Evolutionary conservation across 2,113 vertebrate genomes (phyloP).

Genomic region (Hemiscyllium ocellatum): DNA sequence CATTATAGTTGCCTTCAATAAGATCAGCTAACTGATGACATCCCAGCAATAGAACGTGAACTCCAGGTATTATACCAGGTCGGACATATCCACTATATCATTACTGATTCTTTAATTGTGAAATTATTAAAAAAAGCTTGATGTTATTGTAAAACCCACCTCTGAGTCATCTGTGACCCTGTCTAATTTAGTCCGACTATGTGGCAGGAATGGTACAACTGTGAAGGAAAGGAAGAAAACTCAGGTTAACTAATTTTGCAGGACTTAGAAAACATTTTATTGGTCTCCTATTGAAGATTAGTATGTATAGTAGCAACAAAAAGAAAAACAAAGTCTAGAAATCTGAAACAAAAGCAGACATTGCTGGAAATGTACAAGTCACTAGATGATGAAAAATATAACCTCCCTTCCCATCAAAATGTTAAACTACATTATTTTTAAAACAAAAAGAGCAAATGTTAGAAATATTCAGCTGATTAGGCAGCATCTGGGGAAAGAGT

Average conservation of each 20-base stretch:
- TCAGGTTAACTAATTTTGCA: neutral
- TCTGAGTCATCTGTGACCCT: slow-evolving; percentile 76
- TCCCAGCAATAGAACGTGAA: neutral
- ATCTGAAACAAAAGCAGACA: neutral
- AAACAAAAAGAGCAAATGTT: neutral
- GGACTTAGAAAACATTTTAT: neutral
- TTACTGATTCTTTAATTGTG: neutral
- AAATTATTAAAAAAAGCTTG: neutral
- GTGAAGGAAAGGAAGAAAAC: slow-evolving; percentile 39
- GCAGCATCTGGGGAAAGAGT: neutral
- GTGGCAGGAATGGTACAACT: slow-evolving; percentile 76
- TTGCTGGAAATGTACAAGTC: neutral
- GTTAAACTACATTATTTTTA: neutral
- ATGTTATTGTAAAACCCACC: slow-evolving; percentile 57
- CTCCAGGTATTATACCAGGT: neutral
- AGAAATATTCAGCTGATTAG: neutral
- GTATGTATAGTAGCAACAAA: neutral
- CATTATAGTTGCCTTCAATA: neutral
- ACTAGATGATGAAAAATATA: neutral
- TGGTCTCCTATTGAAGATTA: neutral
- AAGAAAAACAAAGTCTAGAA: neutral
- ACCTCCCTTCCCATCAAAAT: neutral
- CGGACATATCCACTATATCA: neutral
- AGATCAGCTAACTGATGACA: neutral
- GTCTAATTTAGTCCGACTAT: slow-evolving; percentile 70